phyloP scores from a whole-genome alignment of 2,888 invertebrate species.

The Tillus elongatus region DNA sequence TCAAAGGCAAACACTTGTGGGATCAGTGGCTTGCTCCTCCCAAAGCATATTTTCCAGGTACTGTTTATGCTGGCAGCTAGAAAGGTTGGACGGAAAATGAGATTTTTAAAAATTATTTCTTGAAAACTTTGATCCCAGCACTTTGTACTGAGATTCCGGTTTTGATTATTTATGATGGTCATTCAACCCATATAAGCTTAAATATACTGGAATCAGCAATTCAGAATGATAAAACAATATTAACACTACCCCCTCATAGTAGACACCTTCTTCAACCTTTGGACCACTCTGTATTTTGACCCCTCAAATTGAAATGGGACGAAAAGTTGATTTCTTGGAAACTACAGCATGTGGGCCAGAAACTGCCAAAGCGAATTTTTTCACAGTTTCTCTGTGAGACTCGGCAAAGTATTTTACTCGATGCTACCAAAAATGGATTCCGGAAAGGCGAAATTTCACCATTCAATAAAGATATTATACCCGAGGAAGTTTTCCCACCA shows the following conservation, averaged over 20 bases:
- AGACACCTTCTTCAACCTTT: slow-evolving; percentile 27
- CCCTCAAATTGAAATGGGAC: slow-evolving; percentile 13
- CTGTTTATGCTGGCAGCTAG: slow-evolving; percentile 11
- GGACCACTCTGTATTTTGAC: slow-evolving; percentile 25
- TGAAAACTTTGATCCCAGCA: too few relatives aligned
- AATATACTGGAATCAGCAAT: too few relatives aligned
- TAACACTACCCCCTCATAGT: slow-evolving; percentile 30
- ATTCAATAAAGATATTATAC: too few relatives aligned
- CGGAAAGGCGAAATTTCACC: neutral
- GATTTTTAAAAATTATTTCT: slow-evolving; percentile 30
- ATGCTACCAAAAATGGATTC: slow-evolving; percentile 4
- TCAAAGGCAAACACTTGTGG: too few relatives aligned
- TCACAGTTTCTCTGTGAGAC: slow-evolving; percentile 3
- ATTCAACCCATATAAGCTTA: too few relatives aligned
- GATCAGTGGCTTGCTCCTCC: too few relatives aligned
- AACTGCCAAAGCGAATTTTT: too few relatives aligned
- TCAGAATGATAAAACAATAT: too few relatives aligned
- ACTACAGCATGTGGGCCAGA: too few relatives aligned
- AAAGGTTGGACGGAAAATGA: slow-evolving; percentile 28
- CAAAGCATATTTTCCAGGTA: slow-evolving; percentile 18
- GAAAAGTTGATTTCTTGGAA: slow-evolving; percentile 9
- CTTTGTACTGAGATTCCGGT: slow-evolving; percentile 27
- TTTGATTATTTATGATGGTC: slow-evolving; percentile 31
- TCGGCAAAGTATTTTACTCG: neutral
- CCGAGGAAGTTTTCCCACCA: too few relatives aligned